Base-by-base conservation (phyloP, 2,888 invertebrate species). In the Netelia melanura region DNA sequence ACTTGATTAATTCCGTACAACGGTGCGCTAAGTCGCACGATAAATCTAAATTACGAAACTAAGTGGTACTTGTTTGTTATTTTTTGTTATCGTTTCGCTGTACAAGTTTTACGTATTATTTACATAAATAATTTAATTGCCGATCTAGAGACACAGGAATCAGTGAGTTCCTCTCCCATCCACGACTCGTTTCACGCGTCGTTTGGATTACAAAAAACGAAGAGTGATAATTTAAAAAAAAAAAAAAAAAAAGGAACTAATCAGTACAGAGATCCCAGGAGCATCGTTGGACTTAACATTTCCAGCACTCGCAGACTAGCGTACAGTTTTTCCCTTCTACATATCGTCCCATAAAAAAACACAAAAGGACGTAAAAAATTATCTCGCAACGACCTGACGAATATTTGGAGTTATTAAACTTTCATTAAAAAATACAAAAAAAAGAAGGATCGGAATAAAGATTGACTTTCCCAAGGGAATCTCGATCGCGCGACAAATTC, bases 71-170 rank as follows among this genome's bases (percentile, higher is more conserved):
- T 71, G 30, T 62, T 43, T 54, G n/a, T 48, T n/a, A n/a, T 23
- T 30, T 44, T 43, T 25, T 48, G 61, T 52, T 56, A 77, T 68
- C 54, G 14, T 76, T 38, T 70, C 17, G 61, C 82, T 87, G 81
- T 84, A 86, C 85, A 87, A 67, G 67, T 30, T 67, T 61, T 38
- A 38, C 58, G 38, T 72, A 72, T 58, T 87, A 87, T 87, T 87
- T 87, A 87, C 87, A 87, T 83, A 75, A 86, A 87, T 87, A 87
- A 87, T 83, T 87, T 87, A 87, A 81, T 84, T 71, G 62, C 71
- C 78, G 54, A 48, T 52, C 64, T 21, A 71, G 44, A 58, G 43
- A 76, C 6, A 56, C 8, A 21, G 38, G 38, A 38, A 38, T 6
- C 38, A 5, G 38, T 38, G 6, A 1, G 5, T 38, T 38, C 6